Evolutionary conservation across 2,113 vertebrate genomes (phyloP), one percentile per base, ranked within the genome.

Genomic region (Marmota flaviventris): DNA sequence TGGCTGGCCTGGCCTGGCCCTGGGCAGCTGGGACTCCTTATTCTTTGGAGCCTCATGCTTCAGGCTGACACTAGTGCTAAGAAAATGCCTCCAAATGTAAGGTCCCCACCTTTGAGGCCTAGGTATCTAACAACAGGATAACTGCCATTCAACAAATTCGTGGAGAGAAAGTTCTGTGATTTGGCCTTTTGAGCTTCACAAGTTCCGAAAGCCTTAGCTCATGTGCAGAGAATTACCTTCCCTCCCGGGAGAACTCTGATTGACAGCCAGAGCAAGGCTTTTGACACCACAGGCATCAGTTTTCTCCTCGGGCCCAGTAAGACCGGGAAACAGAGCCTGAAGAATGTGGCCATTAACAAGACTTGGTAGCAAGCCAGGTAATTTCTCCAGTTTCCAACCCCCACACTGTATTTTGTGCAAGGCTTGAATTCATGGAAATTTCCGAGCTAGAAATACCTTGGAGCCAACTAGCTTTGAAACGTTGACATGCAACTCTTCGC

Each of bases 351-450:
- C 89, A 73, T 85, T 77, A 79, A 75, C 92, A 84, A 85, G 73
- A 72, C 85, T 82, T 94, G 94, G 94, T 42, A 56, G 42, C n/a
- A 25, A 97, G 93, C 96, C 93, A 98, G 70, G 70, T 95, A 85
- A 90, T 90, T 82, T 95, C 87, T 97, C 77, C 45, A 93, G 77
- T 89, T 84, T 58, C 84, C 95, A 94, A 85, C 93, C 61, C 73
- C 87, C 94, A 96, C 84, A n/a, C 32, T 85, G 51, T 39, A 89
- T 81, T 91, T 63, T 72, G 83, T 81, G 39, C 82, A 81, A 96
- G 89, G 61, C 65, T 94, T 61, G 73, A 97, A 97, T 94, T 81
- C 88, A 77, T 96, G 97, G 98, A 98, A 97, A 97, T 96, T 98
- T 98, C 97, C 95, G 85, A 96, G 79, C 95, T 90, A 97, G 95